Evolutionary conservation across 92 coral and sea anemone genomes (phyloP).

Genomic region (Parazoanthus atlanticus): DNA sequence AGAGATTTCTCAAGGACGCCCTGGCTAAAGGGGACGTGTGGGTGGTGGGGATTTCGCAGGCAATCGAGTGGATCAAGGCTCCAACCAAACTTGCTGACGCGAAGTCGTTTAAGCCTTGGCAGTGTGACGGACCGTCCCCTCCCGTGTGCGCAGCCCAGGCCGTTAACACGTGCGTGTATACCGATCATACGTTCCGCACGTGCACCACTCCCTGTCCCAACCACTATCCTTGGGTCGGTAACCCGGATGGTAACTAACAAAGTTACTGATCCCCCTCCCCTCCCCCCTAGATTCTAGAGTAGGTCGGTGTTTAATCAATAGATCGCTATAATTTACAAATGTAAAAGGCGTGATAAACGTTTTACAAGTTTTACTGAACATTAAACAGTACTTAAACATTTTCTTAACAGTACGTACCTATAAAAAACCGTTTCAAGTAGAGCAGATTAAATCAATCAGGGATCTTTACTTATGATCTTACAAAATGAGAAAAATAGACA

Average conservation of each 20-base stretch:
- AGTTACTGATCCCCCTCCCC: not conserved
- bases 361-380: no score
- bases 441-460: no score
- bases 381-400: no score
- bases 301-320: not conserved
- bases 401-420: no score
- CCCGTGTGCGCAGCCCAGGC: slow-evolving; percentile 48
- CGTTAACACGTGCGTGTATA: slow-evolving; percentile 48
- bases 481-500: no score
- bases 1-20: slow-evolving; percentile 45
- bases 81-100: slow-evolving; percentile 58
- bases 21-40: slow-evolving; percentile 65
- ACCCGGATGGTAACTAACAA: slow-evolving; percentile 79
- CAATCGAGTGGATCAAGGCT: slow-evolving; percentile 61
- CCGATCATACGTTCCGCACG: slow-evolving; percentile 42
- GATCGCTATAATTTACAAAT: no score
- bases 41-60: slow-evolving; percentile 75
- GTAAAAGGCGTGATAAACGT: no score
- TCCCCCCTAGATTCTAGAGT: not conserved
- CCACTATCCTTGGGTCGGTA: slow-evolving; percentile 88
- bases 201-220: slow-evolving; percentile 53
- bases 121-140: slow-evolving; percentile 66
- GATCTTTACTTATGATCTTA: no score
- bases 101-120: slow-evolving; percentile 65
- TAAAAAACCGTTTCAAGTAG: no score